phyloP scores from a whole-genome alignment of 2,888 invertebrate species.

The Troglohyphantes excavatus region DNA sequence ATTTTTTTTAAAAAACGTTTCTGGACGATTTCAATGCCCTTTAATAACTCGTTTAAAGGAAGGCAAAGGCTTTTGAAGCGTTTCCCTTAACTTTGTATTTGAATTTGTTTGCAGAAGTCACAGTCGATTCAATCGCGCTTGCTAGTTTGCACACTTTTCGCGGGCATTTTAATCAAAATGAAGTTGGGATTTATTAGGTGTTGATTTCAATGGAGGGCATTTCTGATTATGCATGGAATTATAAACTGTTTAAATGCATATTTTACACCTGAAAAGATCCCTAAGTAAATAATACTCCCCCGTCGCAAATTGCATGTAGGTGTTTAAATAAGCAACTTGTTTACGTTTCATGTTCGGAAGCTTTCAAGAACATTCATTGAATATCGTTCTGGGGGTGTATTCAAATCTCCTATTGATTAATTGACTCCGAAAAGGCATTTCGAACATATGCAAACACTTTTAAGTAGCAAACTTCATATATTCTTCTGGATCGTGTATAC shows the following conservation, averaged over 20 bases:
- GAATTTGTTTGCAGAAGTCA: constrained; percentile 63
- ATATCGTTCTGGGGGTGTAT: background rate
- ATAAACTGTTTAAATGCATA: constrained; percentile 48
- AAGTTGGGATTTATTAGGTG: constrained; percentile 42
- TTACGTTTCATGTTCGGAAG: constrained; percentile 8
- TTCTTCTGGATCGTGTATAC: no score
- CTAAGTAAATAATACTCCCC: constrained; percentile 53
- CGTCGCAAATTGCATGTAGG: constrained; percentile 40
- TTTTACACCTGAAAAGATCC: constrained; percentile 33
- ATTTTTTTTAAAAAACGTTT: constrained; percentile 30
- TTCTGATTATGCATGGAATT: constrained; percentile 46
- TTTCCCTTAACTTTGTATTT: background rate
- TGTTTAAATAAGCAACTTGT: constrained; percentile 39
- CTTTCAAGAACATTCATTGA: no score
- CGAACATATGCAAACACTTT: no score
- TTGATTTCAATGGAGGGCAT: constrained; percentile 40
- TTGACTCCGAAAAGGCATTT: no score
- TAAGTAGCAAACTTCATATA: no score
- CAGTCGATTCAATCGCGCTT: constrained; percentile 3
- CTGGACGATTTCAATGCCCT: constrained; percentile 18
- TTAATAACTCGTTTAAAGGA: constrained; percentile 62
- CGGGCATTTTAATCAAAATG: background rate
- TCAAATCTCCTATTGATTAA: constrained; percentile 4
- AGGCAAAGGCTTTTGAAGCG: constrained; percentile 3
- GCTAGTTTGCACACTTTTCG: constrained; percentile 20